Conservation (phyloP, 1,140 invertebrate species). For the Zaprionus taronus region DNA sequence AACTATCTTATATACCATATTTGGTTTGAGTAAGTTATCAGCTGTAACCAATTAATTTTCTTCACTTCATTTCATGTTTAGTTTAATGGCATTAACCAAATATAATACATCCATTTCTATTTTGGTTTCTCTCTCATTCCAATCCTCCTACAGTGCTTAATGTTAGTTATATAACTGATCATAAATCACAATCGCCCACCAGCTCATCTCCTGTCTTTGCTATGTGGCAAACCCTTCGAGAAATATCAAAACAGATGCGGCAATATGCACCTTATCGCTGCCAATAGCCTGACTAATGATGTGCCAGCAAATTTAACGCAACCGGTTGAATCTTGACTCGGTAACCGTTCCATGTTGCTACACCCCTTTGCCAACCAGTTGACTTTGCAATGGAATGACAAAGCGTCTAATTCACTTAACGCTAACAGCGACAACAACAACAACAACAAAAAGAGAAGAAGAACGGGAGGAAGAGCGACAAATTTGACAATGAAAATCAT, state of each 20-base stretch:
- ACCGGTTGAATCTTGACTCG: slow-evolving; percentile 59
- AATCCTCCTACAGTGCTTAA: background rate
- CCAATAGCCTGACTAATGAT: slow-evolving; percentile 75
- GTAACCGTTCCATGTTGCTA: background rate
- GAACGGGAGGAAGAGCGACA: slow-evolving; percentile 23
- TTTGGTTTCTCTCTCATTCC: no score
- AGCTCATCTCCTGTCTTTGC: slow-evolving; percentile 23
- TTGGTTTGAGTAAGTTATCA: no score
- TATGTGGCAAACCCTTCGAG: slow-evolving; percentile 48
- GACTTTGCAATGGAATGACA: slow-evolving; percentile 70
- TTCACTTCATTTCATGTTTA: no score
- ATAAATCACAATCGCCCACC: slow-evolving; percentile 55
- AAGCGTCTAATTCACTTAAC: slow-evolving; percentile 81
- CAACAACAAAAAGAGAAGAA: slow-evolving; percentile 3
- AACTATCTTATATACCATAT: no score
- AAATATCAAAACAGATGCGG: slow-evolving; percentile 80
- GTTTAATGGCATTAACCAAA: no score
- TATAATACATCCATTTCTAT: no score
- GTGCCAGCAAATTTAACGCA: slow-evolving; percentile 83
- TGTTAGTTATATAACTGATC: slow-evolving; percentile 8
- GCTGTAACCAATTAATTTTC: no score
- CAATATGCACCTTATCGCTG: slow-evolving; percentile 54
- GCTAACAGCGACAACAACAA: slow-evolving; percentile 33
- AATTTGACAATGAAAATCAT: slow-evolving; percentile 84
- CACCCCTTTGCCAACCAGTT: slow-evolving; percentile 29